phyloP scores from a whole-genome alignment of 2,797 vertebrate species.

The Siniperca scherzeri region DNA sequence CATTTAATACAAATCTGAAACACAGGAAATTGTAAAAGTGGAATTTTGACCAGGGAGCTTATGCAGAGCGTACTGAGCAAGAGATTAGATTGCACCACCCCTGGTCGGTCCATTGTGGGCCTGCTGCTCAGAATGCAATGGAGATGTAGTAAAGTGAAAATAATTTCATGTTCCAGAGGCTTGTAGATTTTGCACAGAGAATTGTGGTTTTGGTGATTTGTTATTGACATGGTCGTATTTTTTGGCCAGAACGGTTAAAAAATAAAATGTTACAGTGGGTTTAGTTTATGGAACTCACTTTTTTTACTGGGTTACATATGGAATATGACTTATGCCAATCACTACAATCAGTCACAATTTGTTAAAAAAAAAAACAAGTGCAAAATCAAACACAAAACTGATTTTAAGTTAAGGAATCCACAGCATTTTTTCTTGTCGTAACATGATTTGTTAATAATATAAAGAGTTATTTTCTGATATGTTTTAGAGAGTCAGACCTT shows the following conservation, averaged over 20 bases:
- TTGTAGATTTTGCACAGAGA: not conserved
- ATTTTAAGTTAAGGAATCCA: not conserved
- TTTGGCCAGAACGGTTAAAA: not conserved
- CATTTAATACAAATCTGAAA: not conserved
- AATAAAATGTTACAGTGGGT: not conserved
- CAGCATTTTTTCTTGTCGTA: not conserved
- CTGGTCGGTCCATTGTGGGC: not conserved
- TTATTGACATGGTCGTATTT: not conserved
- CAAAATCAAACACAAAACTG: not conserved
- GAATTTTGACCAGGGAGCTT: not conserved
- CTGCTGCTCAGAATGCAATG: not conserved
- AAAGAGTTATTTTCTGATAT: not conserved
- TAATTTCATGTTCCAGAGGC: not conserved
- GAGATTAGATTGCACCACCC: not conserved
- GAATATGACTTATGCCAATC: not conserved
- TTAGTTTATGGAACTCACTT: not conserved
- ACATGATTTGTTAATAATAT: not conserved
- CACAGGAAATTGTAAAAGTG: conserved; percentile 6
- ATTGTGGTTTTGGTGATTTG: not conserved
- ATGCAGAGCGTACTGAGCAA: not conserved
- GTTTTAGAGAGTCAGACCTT: conserved; percentile 27
- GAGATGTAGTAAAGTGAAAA: not conserved
- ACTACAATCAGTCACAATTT: not conserved
- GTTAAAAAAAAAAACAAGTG: not conserved
- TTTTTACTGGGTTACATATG: not conserved